Percentiles rank a stretch among this genome's conserved stretches.
These are phyloP conservation scores for Helogale parvula DNA, from an alignment of 2,113 vertebrate genomes.

Conservation along the genomic window DNA sequence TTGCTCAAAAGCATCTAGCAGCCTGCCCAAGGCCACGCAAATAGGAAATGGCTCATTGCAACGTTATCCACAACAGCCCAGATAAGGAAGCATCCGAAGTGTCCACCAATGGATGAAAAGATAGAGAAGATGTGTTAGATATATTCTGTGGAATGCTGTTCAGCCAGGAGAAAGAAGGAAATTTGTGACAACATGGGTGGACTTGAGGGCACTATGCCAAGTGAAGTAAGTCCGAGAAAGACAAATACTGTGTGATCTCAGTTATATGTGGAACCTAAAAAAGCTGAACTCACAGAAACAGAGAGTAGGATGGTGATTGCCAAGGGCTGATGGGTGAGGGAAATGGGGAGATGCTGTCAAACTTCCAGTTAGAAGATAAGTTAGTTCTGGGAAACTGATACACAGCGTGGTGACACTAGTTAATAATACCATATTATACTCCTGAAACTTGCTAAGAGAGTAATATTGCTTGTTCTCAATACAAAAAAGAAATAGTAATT, in stretches of 20 bases:
- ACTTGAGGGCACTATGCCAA: neutral
- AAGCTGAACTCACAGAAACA: neutral
- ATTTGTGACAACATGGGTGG: neutral
- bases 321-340: neutral
- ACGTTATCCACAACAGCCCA: neutral
- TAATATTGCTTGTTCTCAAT: neutral
- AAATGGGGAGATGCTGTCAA: neutral
- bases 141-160: neutral
- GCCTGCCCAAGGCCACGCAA: neutral
- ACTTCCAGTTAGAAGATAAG: neutral
- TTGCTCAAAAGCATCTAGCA: constrained; percentile 5
- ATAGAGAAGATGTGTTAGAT: neutral
- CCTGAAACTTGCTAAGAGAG: neutral
- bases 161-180: neutral
- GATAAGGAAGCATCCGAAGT: neutral
- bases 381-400: neutral
- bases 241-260: neutral
- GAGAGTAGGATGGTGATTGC: neutral
- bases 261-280: neutral
- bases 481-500: neutral
- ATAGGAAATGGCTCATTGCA: neutral
- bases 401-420: neutral
- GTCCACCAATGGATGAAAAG: neutral
- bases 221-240: neutral
- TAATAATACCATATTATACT: neutral